Evolutionary conservation across 1,140 invertebrate species (phyloP).

Genomic region (Scaptodrosophila lebanonensis): DNA sequence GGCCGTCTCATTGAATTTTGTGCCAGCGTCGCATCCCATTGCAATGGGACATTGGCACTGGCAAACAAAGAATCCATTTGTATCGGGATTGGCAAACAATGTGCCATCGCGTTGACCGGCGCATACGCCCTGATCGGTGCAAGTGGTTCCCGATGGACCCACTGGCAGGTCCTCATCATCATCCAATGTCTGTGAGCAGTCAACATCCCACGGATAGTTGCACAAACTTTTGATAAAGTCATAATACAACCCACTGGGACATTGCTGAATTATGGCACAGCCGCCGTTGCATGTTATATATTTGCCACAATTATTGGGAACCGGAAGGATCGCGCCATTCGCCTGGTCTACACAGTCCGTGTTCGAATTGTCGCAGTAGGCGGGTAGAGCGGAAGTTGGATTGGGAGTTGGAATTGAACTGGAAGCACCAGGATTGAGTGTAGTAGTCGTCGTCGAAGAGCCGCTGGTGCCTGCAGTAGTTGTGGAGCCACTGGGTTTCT

Average conservation of each 20-base stretch:
- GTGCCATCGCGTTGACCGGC: conserved; percentile 19
- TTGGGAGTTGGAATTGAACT: too few species aligned
- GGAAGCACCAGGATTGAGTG: too few species aligned
- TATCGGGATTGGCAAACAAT: conserved; percentile 20
- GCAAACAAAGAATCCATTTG: conserved; percentile 49
- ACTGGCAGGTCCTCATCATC: conserved; percentile 19
- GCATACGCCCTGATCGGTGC: conserved; percentile 25
- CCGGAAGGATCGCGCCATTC: conserved; percentile 2
- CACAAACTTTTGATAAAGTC: neutral
- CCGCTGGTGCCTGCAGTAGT: neutral
- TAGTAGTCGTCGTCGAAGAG: neutral
- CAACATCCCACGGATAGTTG: conserved; percentile 27
- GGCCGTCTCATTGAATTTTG: conserved; percentile 29
- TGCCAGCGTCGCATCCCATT: conserved; percentile 34
- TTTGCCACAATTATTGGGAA: conserved; percentile 30
- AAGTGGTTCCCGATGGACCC: conserved; percentile 49
- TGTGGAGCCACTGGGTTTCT: neutral
- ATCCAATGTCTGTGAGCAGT: conserved; percentile 18
- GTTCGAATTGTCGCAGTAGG: conserved; percentile 29
- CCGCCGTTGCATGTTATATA: conserved; percentile 45
- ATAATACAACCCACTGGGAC: conserved; percentile 48
- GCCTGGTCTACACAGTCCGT: conserved; percentile 8
- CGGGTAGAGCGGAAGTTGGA: too few species aligned
- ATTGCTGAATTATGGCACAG: conserved; percentile 22
- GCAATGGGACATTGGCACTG: conserved; percentile 55